These are phyloP conservation scores for Tenthredo amoena DNA, from an alignment of 2,888 invertebrate species.

Conservation along the genomic window DNA sequence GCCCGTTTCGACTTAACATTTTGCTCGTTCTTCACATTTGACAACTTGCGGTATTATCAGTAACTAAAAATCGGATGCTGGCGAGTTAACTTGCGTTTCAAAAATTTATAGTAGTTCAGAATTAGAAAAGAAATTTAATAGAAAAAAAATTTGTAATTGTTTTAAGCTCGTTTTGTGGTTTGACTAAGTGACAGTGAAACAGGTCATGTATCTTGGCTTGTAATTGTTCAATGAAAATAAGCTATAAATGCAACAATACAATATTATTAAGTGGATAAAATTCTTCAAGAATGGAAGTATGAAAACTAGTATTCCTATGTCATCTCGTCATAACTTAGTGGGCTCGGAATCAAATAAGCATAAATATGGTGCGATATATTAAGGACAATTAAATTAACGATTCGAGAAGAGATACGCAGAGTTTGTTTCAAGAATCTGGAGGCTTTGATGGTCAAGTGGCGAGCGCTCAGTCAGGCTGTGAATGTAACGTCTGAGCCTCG, in stretches of 20 bases:
- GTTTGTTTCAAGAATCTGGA: slow-evolving; percentile 26
- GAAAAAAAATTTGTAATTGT: neutral
- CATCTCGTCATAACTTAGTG: slow-evolving; percentile 56
- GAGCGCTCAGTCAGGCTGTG: slow-evolving; percentile 77
- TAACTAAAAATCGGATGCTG: neutral
- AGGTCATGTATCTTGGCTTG: slow-evolving; percentile 25
- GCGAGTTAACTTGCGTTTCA: neutral
- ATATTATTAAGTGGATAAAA: slow-evolving; percentile 34
- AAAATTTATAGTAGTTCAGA: neutral
- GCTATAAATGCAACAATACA: slow-evolving; percentile 65
- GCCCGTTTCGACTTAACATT: slow-evolving; percentile 4
- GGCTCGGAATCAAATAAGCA: slow-evolving; percentile 54
- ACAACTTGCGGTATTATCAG: slow-evolving; percentile 6
- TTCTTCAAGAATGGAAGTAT: slow-evolving; percentile 40
- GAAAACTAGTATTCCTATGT: slow-evolving; percentile 61
- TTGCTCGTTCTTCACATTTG: neutral
- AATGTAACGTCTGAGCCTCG: slow-evolving; percentile 77
- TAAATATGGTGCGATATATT: slow-evolving; percentile 50
- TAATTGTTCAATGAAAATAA: slow-evolving; percentile 64
- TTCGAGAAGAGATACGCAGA: slow-evolving; percentile 15
- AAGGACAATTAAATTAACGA: slow-evolving; percentile 46
- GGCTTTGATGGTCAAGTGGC: slow-evolving; percentile 55
- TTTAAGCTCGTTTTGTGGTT: neutral
- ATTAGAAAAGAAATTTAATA: neutral
- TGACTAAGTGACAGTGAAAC: slow-evolving; percentile 9